phyloP scores from a whole-genome alignment of 2,113 vertebrate genomes.

The Muntiacus muntjak region DNA sequence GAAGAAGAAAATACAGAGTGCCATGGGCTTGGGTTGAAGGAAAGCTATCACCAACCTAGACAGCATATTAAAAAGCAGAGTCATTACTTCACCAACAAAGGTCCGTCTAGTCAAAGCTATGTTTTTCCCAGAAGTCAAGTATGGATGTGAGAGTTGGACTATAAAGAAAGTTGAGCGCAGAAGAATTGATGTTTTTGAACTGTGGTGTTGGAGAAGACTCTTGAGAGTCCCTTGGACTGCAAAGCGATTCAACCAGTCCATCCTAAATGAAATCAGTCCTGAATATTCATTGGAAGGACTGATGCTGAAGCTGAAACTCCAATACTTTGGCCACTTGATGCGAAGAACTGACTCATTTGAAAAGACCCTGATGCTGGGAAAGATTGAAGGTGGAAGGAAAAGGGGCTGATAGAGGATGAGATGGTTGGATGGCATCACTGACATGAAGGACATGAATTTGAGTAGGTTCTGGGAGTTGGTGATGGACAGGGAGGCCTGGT shows the following conservation, averaged over 20 bases:
- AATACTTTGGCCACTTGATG: neutral
- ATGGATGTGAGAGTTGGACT: neutral
- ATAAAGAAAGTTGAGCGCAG: fast-evolving
- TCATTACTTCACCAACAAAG: neutral
- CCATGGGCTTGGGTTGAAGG: neutral
- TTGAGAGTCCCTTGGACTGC: neutral
- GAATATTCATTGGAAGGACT: neutral
- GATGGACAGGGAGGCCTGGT: neutral
- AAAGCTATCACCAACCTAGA: neutral
- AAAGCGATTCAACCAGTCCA: neutral
- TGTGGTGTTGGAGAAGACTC: neutral
- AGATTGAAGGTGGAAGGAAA: neutral
- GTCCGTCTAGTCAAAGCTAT: neutral
- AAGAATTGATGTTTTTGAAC: neutral
- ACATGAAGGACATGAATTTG: neutral
- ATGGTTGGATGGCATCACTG: neutral
- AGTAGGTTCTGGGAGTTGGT: neutral
- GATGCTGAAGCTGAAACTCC: neutral
- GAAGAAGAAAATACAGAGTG: neutral
- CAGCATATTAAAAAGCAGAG: neutral
- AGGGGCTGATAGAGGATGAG: neutral
- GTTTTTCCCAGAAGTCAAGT: neutral
- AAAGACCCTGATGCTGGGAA: neutral
- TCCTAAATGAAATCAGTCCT: neutral
- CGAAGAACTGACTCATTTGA: neutral